Percentiles rank a stretch among this genome's conserved stretches.
Conservation (phyloP, 2,888 invertebrate species). For the Cephus nigrinus region DNA sequence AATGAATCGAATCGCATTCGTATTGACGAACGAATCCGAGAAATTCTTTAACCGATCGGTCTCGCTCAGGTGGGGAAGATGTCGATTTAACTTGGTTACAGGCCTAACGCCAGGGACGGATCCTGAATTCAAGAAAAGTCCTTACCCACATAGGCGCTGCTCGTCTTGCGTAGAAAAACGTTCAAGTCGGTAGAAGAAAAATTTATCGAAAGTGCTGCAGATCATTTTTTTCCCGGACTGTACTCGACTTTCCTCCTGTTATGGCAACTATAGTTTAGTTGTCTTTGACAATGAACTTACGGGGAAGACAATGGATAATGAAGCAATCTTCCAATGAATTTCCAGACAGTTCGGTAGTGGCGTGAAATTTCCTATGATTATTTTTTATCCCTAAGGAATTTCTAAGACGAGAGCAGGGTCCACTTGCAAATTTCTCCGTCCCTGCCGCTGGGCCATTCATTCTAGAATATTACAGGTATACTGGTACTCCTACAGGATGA, state of each 20-base stretch:
- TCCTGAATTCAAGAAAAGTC: not conserved
- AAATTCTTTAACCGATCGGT: conserved; percentile 46
- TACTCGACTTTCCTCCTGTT: not conserved
- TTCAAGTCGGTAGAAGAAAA: not conserved
- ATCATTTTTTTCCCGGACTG: not conserved
- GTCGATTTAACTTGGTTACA: conserved; percentile 3
- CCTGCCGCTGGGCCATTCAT: conserved; percentile 22
- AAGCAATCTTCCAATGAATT: not conserved
- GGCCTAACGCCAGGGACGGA: not conserved
- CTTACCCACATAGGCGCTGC: not conserved
- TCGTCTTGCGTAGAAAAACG: not conserved
- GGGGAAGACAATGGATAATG: not conserved
- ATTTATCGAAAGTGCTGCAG: not conserved
- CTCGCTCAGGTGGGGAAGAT: conserved; percentile 39
- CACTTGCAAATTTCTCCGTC: conserved; percentile 1
- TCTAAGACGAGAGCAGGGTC: not conserved
- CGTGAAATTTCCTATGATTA: not conserved
- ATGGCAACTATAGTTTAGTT: not conserved
- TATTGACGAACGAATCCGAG: conserved; percentile 44
- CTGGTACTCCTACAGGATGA: conserved; percentile 11
- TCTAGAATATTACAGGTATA: conserved; percentile 9
- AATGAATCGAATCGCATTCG: conserved; percentile 32
- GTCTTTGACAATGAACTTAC: not conserved
- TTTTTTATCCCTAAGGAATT: not conserved
- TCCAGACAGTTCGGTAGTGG: not conserved